Evolutionary conservation across 2,797 vertebrate species (phyloP), one percentile per base, ranked within the genome.

Genomic region (Coracias cyanogaster): DNA sequence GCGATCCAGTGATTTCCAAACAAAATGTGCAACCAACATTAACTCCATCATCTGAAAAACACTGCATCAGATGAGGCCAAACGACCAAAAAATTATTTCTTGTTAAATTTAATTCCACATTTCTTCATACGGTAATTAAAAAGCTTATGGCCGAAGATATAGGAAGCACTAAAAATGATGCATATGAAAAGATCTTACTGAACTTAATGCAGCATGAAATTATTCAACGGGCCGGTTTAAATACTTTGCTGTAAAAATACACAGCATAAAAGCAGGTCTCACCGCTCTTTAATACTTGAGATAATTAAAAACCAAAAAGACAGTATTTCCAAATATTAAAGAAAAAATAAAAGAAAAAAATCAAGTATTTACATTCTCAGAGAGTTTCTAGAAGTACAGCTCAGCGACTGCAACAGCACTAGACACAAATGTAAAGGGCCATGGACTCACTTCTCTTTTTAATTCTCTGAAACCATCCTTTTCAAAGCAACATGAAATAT

Each of bases 161-260:
- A 96, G 83, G 78, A 96, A 96, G 92, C 93, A 92, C 76, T 97
- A 97, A 97, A 97, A 97, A 95, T 96, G 91, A 96, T 95, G 90
- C 93, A 96, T 94, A 74, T 2, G 7, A 61, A 80, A 91, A 95
- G 93, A 95, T 94, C 91, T 90, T 82, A 66, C 87, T 51, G 80
- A 97, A 97, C 54, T 96, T 97, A 97, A 98, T 86, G 94, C 93
- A 90, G 86, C 96, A 85, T 97, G 97, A 97, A 97, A 97, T 97
- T 98, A 97, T 96, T 91, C 94, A 96, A 94, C 10, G 4, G 93
- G 89, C 69, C 5, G 6, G 83, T 94, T 97, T 96, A 97, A 97
- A 95, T 89, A 78, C 89, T 93, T 93, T 64, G 82, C 92, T 94
- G 78, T 86, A 97, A 97, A 97, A 97, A 96, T 82, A 94, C 72